Conservation (phyloP, 2,797 vertebrate genomes). For the Anabas testudineus region DNA sequence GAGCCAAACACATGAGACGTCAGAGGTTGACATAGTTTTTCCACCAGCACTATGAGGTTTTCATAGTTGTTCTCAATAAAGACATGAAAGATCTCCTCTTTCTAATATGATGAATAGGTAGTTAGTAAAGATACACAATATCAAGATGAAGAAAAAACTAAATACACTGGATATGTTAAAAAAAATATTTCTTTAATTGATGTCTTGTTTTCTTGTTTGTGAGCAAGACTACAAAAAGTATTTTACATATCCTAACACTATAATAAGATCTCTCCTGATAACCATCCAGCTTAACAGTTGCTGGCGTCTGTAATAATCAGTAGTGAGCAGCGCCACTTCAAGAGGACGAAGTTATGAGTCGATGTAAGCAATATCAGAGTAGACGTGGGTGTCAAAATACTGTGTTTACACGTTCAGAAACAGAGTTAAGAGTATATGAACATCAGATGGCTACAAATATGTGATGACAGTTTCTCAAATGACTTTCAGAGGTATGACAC, state of each 20-base stretch:
- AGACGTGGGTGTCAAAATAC: slow-evolving; percentile 27
- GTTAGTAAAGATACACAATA: too few relatives aligned
- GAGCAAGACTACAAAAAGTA: neutral
- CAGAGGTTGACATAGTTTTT: too few relatives aligned
- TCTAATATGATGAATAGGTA: neutral
- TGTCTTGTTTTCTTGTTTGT: neutral
- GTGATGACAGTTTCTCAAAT: slow-evolving; percentile 12
- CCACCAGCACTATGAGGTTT: too few relatives aligned
- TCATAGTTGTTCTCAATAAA: neutral
- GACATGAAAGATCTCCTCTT: too few relatives aligned
- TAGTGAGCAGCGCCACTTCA: neutral
- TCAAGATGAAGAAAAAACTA: too few relatives aligned
- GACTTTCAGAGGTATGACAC: too few relatives aligned
- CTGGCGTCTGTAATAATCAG: slow-evolving; percentile 15
- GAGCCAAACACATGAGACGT: too few relatives aligned
- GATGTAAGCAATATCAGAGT: slow-evolving; percentile 7
- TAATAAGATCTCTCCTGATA: slow-evolving; percentile 9
- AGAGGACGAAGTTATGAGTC: slow-evolving; percentile 10
- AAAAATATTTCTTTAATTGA: too few relatives aligned
- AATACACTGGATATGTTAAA: too few relatives aligned
- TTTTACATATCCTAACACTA: neutral
- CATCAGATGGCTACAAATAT: slow-evolving; percentile 11
- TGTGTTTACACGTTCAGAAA: slow-evolving; percentile 14
- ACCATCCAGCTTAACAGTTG: neutral
- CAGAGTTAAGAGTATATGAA: neutral